Evolutionary conservation across 1,140 invertebrate genomes (phyloP).

Genomic region (Charaxes varanes): DNA sequence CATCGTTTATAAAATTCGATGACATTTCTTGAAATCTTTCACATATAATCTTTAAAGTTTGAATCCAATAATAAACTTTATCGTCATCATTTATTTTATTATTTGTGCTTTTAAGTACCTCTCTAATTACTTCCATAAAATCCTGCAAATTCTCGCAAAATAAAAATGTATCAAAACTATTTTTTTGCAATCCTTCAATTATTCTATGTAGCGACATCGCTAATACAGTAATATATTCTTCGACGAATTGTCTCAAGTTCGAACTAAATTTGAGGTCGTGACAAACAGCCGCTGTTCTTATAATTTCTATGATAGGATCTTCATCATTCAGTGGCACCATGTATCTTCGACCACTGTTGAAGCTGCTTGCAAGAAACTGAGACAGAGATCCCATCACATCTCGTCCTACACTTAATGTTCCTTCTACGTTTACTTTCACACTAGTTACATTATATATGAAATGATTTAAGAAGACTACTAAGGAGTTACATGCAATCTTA

Average conservation of each 20-base stretch:
- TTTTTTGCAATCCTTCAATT: slow-evolving; percentile 16
- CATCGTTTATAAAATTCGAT: slow-evolving; percentile 17
- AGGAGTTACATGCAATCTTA: too few relatives aligned
- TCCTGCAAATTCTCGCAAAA: slow-evolving; percentile 33
- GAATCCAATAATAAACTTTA: slow-evolving; percentile 33
- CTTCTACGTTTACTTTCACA: slow-evolving; percentile 38
- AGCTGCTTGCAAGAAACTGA: slow-evolving; percentile 15
- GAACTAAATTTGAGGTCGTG: slow-evolving; percentile 33
- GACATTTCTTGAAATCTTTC: slow-evolving; percentile 37
- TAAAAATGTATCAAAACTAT: slow-evolving; percentile 14
- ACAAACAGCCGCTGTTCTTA: slow-evolving; percentile 32
- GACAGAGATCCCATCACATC: slow-evolving; percentile 33
- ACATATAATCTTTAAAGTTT: slow-evolving; percentile 45
- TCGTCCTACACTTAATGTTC: slow-evolving; percentile 32
- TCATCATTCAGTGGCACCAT: slow-evolving; percentile 15
- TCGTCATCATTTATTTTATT: slow-evolving; percentile 24
- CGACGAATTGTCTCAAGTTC: slow-evolving; percentile 26
- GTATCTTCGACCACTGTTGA: slow-evolving; percentile 21
- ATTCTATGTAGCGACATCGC: slow-evolving; percentile 29
- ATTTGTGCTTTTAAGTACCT: slow-evolving; percentile 26
- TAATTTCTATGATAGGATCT: slow-evolving; percentile 24
- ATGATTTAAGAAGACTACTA: too few relatives aligned
- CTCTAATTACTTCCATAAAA: slow-evolving; percentile 28
- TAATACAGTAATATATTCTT: slow-evolving; percentile 35
- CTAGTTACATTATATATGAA: too few relatives aligned